A percentile compares a stretch with the other conserved stretches of the same genome.
phyloP scores from a whole-genome alignment of 2,797 vertebrate species.

The Lepidocolaptes lacrymiger region DNA sequence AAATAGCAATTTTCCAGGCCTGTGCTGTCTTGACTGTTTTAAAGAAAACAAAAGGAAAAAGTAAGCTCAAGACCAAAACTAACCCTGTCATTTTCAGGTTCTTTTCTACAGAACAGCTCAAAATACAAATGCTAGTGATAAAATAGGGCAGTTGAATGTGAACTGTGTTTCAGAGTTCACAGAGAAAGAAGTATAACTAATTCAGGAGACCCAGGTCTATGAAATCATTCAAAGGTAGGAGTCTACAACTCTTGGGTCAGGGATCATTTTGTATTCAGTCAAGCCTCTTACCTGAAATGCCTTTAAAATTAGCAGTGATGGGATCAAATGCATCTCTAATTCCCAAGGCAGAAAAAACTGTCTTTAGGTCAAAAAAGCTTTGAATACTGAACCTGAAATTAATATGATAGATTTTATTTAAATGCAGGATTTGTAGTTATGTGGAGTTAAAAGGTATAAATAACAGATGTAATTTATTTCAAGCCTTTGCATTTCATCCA shows the following conservation, averaged over 20 bases:
- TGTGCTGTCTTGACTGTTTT: not conserved
- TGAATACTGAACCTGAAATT: conserved; percentile 88
- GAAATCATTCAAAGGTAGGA: not conserved
- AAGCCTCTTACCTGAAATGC: conserved; percentile 86
- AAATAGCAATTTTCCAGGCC: not conserved
- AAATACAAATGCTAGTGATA: not conserved
- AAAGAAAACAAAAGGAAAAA: not conserved
- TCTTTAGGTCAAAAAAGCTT: conserved; percentile 87
- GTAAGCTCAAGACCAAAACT: not conserved
- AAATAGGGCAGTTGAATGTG: not conserved
- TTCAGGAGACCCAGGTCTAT: not conserved
- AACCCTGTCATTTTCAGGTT: not conserved
- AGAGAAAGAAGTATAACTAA: not conserved
- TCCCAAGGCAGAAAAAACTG: conserved; percentile 83
- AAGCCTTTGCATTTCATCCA: not conserved
- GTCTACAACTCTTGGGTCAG: not conserved
- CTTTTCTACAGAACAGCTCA: not conserved
- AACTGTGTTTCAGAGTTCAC: not conserved
- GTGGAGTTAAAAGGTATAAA: not conserved
- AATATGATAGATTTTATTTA: not conserved
- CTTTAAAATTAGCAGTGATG: conserved; percentile 85
- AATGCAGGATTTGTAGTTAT: not conserved
- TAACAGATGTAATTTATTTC: not conserved
- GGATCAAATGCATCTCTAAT: conserved; percentile 88
- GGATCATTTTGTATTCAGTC: not conserved